A percentile compares a stretch with the other conserved stretches of the same genome.
Evolutionary conservation across 2,113 vertebrate genomes (phyloP).

Genomic region (Echinops telfairi): DNA sequence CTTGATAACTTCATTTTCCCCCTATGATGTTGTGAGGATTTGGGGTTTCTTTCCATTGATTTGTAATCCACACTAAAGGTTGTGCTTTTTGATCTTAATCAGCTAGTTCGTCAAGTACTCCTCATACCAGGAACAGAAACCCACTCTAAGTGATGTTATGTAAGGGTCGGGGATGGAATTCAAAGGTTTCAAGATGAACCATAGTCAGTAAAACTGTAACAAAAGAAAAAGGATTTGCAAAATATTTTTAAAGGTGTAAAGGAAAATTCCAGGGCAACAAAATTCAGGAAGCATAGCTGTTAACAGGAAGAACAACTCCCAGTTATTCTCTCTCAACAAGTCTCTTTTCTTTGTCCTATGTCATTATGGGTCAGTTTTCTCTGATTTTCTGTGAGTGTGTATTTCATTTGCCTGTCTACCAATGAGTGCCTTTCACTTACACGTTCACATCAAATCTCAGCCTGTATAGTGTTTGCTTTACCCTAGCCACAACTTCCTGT

Average conservation of each 20-base stretch:
- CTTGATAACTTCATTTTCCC: too few species aligned
- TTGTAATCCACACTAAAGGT: too few species aligned
- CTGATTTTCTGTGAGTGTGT: background rate
- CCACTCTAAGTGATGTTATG: background rate
- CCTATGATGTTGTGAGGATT: too few species aligned
- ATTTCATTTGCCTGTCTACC: background rate
- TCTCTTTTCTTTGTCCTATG: background rate
- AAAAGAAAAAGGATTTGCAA: too few species aligned
- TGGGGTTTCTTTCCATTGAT: too few species aligned
- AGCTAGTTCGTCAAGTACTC: too few species aligned
- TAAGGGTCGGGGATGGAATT: background rate
- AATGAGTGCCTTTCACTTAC: background rate
- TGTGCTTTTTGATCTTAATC: too few species aligned
- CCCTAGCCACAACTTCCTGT: too few species aligned
- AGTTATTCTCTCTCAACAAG: background rate
- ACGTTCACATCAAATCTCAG: background rate
- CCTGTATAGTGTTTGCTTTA: background rate
- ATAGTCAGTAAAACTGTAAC: too few species aligned
- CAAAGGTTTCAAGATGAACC: too few species aligned
- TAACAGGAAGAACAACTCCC: rapidly evolving
- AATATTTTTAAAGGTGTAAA: background rate
- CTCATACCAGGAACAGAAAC: background rate
- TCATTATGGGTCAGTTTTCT: background rate
- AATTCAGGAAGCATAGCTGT: background rate
- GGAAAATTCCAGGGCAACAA: background rate